phyloP scores from a whole-genome alignment of 2,888 invertebrate species.

The Prosapia bicincta region DNA sequence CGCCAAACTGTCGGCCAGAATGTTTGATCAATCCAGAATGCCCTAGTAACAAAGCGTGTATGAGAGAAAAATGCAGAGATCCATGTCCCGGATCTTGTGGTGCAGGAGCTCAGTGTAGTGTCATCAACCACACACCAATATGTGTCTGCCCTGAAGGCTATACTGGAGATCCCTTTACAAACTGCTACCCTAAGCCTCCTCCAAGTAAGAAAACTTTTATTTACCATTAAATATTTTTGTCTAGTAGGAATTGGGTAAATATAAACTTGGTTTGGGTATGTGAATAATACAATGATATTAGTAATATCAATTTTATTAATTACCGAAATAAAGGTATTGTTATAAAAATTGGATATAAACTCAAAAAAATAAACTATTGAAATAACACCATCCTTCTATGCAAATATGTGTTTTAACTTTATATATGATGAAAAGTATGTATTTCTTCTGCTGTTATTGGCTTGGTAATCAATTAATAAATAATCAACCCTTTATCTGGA shows the following conservation, averaged over 20 bases:
- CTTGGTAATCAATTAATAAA: too few relatives aligned
- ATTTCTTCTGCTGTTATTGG: too few relatives aligned
- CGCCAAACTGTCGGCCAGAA: conserved; percentile 70
- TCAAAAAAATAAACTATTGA: too few relatives aligned
- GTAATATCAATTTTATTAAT: too few relatives aligned
- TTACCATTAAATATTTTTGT: background rate
- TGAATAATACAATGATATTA: too few relatives aligned
- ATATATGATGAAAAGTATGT: too few relatives aligned
- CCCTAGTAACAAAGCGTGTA: conserved; percentile 49
- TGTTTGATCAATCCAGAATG: conserved; percentile 63
- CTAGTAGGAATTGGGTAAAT: too few relatives aligned
- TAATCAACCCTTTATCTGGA: too few relatives aligned
- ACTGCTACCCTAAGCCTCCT: conserved; percentile 48
- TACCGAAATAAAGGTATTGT: background rate
- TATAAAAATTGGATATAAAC: too few relatives aligned
- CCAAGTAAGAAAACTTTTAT: conserved; percentile 55
- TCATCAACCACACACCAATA: conserved; percentile 45
- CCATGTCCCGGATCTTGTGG: conserved; percentile 52
- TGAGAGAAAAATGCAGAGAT: conserved; percentile 49
- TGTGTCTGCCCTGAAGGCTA: conserved; percentile 48
- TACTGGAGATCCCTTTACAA: conserved; percentile 48
- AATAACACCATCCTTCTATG: too few relatives aligned
- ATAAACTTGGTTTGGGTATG: too few relatives aligned
- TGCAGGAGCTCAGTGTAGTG: conserved; percentile 47
- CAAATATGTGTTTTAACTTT: too few relatives aligned